Base-by-base conservation (phyloP, 64 coral and sea anemone genomes). In the Porites australiensis region DNA sequence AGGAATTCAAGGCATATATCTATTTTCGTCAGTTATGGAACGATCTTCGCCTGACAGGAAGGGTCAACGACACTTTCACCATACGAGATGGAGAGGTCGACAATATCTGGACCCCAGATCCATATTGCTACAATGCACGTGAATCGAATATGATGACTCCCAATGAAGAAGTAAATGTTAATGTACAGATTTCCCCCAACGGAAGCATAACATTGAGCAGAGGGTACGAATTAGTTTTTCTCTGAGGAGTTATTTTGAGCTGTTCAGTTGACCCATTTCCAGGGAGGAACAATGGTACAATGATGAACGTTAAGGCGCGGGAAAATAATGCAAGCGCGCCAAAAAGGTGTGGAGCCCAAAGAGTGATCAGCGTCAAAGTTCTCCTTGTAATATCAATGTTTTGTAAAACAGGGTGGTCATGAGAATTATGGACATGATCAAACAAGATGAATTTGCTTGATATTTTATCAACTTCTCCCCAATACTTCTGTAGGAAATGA, bases 91-190 rank as follows among this genome's bases (percentile, higher is more conserved):
- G 57, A 20, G 67, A 89, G 5, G 88, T 94, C 52, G 77, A 77
- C 21, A 88, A 13, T 9, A 74, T 90, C 1, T 57, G 54, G 54
- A 57, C 12, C 12, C 75, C 61, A 50, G 57, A 90, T 57, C 65
- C 61, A 8, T 55, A 53, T 58, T 79, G 61, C 19, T 66, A 68
- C 43, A 79, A 90, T 44, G 77, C 74, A 45, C 77, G 55, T 11
- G 88, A 94, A 21, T 97, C 95, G 13, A 97, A 97, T 61, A 57
- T 97, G 75, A 97, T 97, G 95, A 73, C 45, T 13, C 50, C 87
- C 14, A 75, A 97, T 63, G 72, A 55, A 0, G 58, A 90, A 14
- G 22, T 94, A 0, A 86, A 90, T 58, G 94, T 77, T 51, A 68
- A 47, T 50, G 19, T 97, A 0, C 53, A 58, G 19, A 48, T 97